Conservation (phyloP, 1,140 invertebrate genomes). For the Ooceraea biroi region DNA sequence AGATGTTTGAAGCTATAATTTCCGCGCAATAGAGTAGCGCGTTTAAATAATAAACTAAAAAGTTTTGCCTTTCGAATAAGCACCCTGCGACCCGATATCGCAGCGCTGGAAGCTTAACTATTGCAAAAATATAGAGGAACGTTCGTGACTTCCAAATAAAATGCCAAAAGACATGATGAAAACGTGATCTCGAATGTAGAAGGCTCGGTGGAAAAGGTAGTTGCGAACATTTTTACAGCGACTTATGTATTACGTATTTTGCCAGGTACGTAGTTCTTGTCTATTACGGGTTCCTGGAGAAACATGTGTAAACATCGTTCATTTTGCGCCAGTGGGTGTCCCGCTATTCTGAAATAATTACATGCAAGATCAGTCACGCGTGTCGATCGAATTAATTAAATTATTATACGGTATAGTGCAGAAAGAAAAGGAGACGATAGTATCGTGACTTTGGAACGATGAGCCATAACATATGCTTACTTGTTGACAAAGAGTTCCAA, state of each 20-base stretch:
- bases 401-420: too few relatives aligned
- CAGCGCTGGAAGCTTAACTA: conserved; percentile 62
- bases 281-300: conserved; percentile 98
- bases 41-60: conserved; percentile 50
- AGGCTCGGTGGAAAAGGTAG: conserved; percentile 71
- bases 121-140: conserved; percentile 66
- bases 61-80: conserved; percentile 12
- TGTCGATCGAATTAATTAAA: not conserved
- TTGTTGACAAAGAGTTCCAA: conserved; percentile 99
- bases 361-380: not conserved
- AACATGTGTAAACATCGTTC: conserved; percentile 99
- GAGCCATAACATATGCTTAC: conserved; percentile 86
- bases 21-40: conserved; percentile 28
- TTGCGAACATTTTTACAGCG: conserved; percentile 68
- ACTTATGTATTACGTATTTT: conserved; percentile 98
- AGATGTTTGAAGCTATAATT: conserved; percentile 43
- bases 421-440: not conserved
- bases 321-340: conserved; percentile 99
- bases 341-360: conserved; percentile 94
- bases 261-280: conserved; percentile 99
- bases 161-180: conserved; percentile 56
- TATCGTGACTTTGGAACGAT: not conserved
- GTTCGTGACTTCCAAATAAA: conserved; percentile 60
- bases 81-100: conserved; percentile 50
- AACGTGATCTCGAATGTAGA: conserved; percentile 64